Evolutionary conservation across 2,797 vertebrate species (phyloP).

Genomic region (Microtus californicus): DNA sequence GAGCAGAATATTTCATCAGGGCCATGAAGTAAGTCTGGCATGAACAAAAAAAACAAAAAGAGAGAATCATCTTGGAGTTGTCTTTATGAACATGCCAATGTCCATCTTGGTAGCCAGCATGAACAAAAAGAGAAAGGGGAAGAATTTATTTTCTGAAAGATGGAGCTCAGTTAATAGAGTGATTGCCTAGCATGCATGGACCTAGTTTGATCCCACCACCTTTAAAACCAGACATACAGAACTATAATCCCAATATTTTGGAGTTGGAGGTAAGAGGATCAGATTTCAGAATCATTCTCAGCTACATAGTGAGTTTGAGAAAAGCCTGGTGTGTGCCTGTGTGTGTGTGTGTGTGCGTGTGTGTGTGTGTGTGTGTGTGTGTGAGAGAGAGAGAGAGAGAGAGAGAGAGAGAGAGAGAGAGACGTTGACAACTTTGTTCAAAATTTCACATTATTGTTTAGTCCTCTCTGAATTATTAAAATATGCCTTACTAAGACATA

Average conservation of each 20-base stretch:
- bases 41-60: not conserved
- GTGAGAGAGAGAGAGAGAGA: no score
- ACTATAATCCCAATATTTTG: not conserved
- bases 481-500: not conserved
- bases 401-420: not conserved
- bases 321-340: not conserved
- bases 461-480: slow-evolving; percentile 20
- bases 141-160: not conserved
- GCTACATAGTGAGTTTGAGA: not conserved
- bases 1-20: not conserved
- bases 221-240: not conserved
- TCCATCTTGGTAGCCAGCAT: not conserved
- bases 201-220: not conserved
- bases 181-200: not conserved
- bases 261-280: not conserved
- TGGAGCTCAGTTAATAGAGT: not conserved
- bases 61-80: fast-evolving
- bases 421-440: not conserved
- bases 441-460: not conserved
- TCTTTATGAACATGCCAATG: not conserved
- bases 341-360: not conserved
- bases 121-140: not conserved
- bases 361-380: not conserved
- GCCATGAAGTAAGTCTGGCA: not conserved
- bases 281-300: not conserved